Conservation (phyloP, 2,888 invertebrate genomes). For the Scaptomyza flava region DNA sequence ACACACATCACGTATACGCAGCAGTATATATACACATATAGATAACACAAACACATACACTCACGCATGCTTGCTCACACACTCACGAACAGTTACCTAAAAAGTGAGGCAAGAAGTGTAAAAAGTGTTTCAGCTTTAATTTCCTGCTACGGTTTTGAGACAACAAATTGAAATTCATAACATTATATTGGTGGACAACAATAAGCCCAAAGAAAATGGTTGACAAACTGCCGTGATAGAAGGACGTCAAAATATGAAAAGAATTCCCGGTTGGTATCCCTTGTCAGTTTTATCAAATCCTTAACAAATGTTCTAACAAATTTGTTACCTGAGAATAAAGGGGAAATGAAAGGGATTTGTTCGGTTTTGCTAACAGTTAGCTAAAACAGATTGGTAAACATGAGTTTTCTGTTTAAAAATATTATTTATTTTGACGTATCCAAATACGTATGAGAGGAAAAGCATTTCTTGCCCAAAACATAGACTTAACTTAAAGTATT, state of each 20-base stretch:
- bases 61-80: neutral
- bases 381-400: conserved; percentile 1
- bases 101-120: conserved; percentile 43
- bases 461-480: neutral
- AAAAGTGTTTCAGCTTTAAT: conserved; percentile 72
- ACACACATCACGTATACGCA: conserved; percentile 75
- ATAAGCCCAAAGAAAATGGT: conserved; percentile 15
- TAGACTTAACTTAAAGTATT: conserved; percentile 19
- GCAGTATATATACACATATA: conserved; percentile 20
- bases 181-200: conserved; percentile 52
- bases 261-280: conserved; percentile 20
- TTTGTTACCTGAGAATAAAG: conserved; percentile 7
- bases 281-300: conserved; percentile 24
- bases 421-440: neutral
- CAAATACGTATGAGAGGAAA: neutral
- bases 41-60: conserved; percentile 4
- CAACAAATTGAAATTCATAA: conserved; percentile 73
- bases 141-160: conserved; percentile 70
- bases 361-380: no score
- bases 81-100: neutral
- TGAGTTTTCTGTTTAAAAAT: neutral
- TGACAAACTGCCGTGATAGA: conserved; percentile 36
- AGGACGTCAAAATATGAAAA: conserved; percentile 1
- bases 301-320: conserved; percentile 41
- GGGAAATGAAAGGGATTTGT: neutral